phyloP scores from a whole-genome alignment of 2,797 vertebrate genomes.

The Phalloptychus januarius region DNA sequence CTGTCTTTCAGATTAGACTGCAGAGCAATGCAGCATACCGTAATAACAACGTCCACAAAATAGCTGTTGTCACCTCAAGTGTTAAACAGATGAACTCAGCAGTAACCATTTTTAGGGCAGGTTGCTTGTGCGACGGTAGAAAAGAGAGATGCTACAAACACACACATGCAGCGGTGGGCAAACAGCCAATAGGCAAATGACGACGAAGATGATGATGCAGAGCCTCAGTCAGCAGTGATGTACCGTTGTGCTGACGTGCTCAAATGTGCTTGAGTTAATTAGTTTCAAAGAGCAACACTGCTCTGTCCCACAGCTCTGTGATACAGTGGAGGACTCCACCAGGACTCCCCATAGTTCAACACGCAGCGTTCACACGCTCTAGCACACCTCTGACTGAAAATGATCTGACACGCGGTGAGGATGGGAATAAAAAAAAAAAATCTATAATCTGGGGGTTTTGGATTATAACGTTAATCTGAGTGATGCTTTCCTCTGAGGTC shows the following conservation, averaged over 20 bases:
- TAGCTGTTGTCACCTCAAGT: constrained; percentile 18
- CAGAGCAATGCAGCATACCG: constrained; percentile 1
- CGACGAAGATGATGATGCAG: constrained; percentile 54
- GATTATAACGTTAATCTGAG: constrained; percentile 83
- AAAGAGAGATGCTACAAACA: constrained; percentile 22
- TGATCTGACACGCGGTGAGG: constrained; percentile 54
- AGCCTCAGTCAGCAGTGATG: constrained; percentile 64
- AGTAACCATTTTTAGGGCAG: constrained; percentile 42
- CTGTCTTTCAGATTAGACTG: constrained; percentile 25
- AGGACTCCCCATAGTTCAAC: constrained; percentile 28
- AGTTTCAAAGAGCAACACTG: constrained; percentile 61
- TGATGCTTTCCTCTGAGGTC: constrained; percentile 71
- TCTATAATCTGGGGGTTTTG: constrained; percentile 78
- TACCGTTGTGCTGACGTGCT: constrained; percentile 68
- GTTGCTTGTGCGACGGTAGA: constrained; percentile 31
- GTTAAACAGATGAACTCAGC: constrained; percentile 35
- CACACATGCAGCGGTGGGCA: constrained; percentile 39
- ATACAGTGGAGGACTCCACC: constrained; percentile 16
- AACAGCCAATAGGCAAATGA: constrained; percentile 70
- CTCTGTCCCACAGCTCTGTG: constrained; percentile 38
- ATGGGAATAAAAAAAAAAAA: constrained; percentile 69
- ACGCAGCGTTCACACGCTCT: constrained; percentile 18
- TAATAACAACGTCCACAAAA: constrained; percentile 13
- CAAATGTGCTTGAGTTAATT: constrained; percentile 73
- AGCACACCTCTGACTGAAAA: constrained; percentile 53